Evolutionary conservation across 2,797 vertebrate species (phyloP).

Genomic region (Salarias fasciatus): DNA sequence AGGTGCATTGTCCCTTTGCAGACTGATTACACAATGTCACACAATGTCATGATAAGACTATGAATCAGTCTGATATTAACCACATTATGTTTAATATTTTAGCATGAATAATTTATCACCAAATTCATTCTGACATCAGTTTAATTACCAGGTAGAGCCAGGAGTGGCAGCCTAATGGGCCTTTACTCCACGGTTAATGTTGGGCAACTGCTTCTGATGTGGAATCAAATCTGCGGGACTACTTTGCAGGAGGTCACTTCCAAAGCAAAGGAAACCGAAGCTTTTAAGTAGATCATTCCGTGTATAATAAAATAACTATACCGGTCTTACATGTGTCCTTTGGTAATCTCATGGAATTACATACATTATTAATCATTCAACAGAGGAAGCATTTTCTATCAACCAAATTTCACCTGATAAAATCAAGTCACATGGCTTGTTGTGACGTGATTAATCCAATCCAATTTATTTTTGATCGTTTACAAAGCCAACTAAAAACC

Average conservation of each 20-base stretch:
- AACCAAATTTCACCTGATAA: too few relatives aligned
- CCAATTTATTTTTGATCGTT: too few relatives aligned
- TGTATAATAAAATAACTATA: conserved; percentile 1
- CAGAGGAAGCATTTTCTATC: too few relatives aligned
- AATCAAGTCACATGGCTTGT: too few relatives aligned
- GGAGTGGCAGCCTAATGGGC: background rate
- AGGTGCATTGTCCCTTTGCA: background rate
- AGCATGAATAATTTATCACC: conserved; percentile 13
- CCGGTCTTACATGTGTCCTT: too few relatives aligned
- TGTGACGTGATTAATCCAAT: too few relatives aligned
- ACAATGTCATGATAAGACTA: background rate
- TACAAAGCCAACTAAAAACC: too few relatives aligned
- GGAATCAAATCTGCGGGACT: conserved; percentile 1
- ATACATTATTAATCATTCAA: too few relatives aligned
- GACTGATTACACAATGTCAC: background rate
- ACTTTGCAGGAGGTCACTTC: background rate
- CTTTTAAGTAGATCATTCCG: background rate
- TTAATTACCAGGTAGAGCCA: conserved; percentile 12
- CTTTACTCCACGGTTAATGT: background rate
- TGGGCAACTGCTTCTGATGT: conserved; percentile 4
- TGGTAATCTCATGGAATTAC: too few relatives aligned
- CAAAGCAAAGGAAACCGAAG: conserved; percentile 4
- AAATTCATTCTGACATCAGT: conserved; percentile 9
- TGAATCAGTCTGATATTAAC: conserved; percentile 4
- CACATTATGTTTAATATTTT: background rate